Conservation (phyloP, 2,797 vertebrate species). For the Syngnathus rostellatus region DNA sequence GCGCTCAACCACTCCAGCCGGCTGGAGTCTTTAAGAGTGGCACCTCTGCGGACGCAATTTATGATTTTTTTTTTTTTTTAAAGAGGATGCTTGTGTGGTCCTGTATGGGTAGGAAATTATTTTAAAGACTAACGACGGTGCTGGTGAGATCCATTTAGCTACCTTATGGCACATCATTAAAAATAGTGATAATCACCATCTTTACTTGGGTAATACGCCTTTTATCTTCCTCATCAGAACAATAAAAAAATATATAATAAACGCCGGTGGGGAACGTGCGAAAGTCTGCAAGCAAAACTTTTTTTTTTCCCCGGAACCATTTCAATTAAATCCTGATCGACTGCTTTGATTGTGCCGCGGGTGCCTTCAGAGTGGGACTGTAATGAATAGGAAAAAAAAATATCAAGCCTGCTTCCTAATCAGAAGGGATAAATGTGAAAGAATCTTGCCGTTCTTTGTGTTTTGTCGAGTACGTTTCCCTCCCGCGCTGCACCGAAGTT, state of each 20-base stretch:
- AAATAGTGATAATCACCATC: slow-evolving; percentile 46
- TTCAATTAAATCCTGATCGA: slow-evolving; percentile 35
- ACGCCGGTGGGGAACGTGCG: background rate
- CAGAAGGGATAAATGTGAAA: slow-evolving; percentile 41
- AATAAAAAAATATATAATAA: slow-evolving; percentile 5
- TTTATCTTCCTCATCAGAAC: slow-evolving; percentile 50
- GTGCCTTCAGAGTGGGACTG: slow-evolving; percentile 17
- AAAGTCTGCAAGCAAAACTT: background rate
- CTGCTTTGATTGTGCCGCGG: slow-evolving; percentile 38
- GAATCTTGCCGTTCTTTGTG: background rate
- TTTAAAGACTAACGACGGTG: slow-evolving; percentile 58
- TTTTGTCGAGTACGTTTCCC: slow-evolving; percentile 3
- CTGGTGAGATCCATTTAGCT: slow-evolving; percentile 64
- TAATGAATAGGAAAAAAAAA: slow-evolving; percentile 20
- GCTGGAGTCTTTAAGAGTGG: slow-evolving; percentile 58
- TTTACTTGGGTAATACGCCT: slow-evolving; percentile 36
- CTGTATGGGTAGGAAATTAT: slow-evolving; percentile 46
- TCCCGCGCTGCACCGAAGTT: slow-evolving; percentile 22
- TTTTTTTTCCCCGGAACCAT: slow-evolving; percentile 1
- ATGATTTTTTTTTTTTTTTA: slow-evolving; percentile 45
- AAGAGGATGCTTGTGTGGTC: slow-evolving; percentile 36
- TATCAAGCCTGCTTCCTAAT: slow-evolving; percentile 31
- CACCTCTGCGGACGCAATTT: slow-evolving; percentile 57
- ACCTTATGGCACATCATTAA: slow-evolving; percentile 53
- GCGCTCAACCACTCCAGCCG: slow-evolving; percentile 40